Conservation (phyloP, 2,113 vertebrate species). For the Syngnathus typhle region DNA sequence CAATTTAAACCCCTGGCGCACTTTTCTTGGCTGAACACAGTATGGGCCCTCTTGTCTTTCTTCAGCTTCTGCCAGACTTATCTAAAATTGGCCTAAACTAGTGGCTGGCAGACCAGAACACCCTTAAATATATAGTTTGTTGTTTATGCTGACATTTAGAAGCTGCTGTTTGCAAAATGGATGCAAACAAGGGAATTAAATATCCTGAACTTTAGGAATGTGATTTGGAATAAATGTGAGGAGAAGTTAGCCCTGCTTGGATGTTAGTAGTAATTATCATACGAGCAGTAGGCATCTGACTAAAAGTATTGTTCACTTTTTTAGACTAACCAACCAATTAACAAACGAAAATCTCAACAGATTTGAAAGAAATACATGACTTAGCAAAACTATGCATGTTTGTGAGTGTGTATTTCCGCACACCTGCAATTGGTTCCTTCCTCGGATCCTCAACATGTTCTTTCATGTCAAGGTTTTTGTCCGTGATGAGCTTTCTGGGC, state of each 20-base stretch:
- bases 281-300: not conserved
- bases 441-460: constrained; percentile 1
- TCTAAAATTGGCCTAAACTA: constrained; percentile 24
- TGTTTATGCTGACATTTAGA: not conserved
- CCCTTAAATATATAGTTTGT: constrained; percentile 10
- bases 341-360: not conserved
- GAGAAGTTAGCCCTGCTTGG: not conserved
- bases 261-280: not conserved
- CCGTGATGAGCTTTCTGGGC: constrained; percentile 16
- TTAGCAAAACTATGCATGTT: not conserved
- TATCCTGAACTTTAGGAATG: not conserved
- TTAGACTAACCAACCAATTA: not conserved
- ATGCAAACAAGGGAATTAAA: not conserved
- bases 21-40: constrained; percentile 55
- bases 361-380: not conserved
- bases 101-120: constrained; percentile 18
- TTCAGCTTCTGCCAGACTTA: constrained; percentile 25
- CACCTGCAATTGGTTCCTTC: constrained; percentile 18
- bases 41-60: constrained; percentile 27
- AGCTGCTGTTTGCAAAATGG: not conserved
- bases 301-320: not conserved
- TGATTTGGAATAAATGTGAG: not conserved
- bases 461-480: constrained; percentile 31
- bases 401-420: not conserved
- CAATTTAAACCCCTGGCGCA: constrained; percentile 52